A percentile compares a stretch with the other conserved stretches of the same genome.
phyloP scores from a whole-genome alignment of 2,888 invertebrate species.

The Phalera bucephala region DNA sequence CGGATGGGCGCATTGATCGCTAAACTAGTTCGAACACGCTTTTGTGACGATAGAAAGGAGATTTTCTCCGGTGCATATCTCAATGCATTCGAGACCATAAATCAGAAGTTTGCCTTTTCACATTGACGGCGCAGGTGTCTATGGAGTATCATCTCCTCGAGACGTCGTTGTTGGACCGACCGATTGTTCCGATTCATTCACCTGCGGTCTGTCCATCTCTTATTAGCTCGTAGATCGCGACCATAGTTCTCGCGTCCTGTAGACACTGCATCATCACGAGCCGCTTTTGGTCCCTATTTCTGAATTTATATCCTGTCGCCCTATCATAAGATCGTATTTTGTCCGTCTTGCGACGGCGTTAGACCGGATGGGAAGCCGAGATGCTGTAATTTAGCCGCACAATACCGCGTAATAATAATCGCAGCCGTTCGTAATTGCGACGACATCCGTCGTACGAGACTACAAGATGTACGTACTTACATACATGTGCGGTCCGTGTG shows the following conservation, averaged over 20 bases:
- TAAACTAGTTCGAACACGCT: constrained; percentile 45
- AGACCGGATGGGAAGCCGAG: constrained; percentile 78
- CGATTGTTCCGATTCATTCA: constrained; percentile 56
- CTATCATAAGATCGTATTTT: constrained; percentile 34
- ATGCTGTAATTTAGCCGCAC: constrained; percentile 77
- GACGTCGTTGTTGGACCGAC: constrained; percentile 46
- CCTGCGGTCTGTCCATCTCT: constrained; percentile 61
- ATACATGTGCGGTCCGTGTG: constrained; percentile 67
- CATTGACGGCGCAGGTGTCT: constrained; percentile 61
- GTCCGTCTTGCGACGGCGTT: constrained; percentile 22
- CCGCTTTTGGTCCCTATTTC: constrained; percentile 4
- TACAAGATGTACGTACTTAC: constrained; percentile 23
- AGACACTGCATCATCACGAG: constrained; percentile 37
- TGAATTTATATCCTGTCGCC: constrained; percentile 27
- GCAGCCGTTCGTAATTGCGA: constrained; percentile 73
- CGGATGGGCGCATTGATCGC: constrained; percentile 49
- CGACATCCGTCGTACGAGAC: constrained; percentile 71
- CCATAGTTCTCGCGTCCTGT: constrained; percentile 44
- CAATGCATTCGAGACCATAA: constrained; percentile 57
- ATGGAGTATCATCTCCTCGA: constrained; percentile 41
- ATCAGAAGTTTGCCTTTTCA: constrained; percentile 56
- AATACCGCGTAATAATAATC: constrained; percentile 78
- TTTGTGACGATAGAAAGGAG: constrained; percentile 56
- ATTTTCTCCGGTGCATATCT: constrained; percentile 65
- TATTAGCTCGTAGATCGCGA: constrained; percentile 52